Base-by-base conservation (phyloP, 37 sponge, comb jelly and placozoan genomes). In the Beroe forskalii region DNA sequence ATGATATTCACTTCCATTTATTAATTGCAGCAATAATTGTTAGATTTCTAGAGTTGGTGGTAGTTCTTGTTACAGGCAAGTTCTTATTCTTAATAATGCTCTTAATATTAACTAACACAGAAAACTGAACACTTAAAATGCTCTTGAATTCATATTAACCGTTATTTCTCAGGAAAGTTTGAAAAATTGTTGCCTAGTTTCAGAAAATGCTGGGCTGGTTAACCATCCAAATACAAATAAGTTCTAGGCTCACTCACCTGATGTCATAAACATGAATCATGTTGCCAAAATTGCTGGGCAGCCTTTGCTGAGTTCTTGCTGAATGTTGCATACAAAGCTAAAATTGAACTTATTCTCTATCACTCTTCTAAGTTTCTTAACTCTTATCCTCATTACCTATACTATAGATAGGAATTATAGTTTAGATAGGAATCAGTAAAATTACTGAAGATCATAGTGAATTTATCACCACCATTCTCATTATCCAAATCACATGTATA, bases 261-360 rank as follows among this genome's bases (percentile, higher is more conserved):
- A 48, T 48, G 12, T 48, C 55, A 48, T 48, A 48, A 48, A 6
- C 72, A 69, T 69, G 33, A 27, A 69, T 69, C 72, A 32, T 69
- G 32, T n/a, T 69, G 32, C 35, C 38, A 33, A 36, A 32, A 69
- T 36, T 36, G 72, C 72, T 69, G 72, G 32, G 72, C 72, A 69
- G 72, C 32, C 72, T 69, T 69, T 69, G 72, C 72, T 69, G 72
- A 69, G 72, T 69, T 69, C 72, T 69, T 69, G 72, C 72, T 69
- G 32, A 32, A 32, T 69, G 72, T 69, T 33, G 72, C 72, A 69
- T 64, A 22, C 4, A 64, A 30, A 64, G 66, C 66, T 64, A 48
- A 48, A 48, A 48, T 12, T 12, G 12, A 48, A 48, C 55, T 12
- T 48, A 12, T 48, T 12, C 55, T 48, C 55, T 48, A 17, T 48